Conservation (phyloP, 2,888 invertebrate species). For the Priocnemis perturbator region DNA sequence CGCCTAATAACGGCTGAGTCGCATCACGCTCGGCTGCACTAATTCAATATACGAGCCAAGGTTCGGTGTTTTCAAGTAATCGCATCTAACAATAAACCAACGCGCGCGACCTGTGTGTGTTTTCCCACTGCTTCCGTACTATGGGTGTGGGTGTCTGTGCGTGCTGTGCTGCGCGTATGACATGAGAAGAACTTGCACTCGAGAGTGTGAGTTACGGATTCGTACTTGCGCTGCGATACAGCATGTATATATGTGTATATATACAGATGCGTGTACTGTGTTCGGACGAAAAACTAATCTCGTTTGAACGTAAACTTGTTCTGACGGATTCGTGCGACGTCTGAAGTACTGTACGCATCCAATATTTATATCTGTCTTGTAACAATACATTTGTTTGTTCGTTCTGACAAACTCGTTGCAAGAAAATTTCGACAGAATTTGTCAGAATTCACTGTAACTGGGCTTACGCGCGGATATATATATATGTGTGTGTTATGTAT, state of each 20-base stretch:
- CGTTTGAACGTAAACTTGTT: too few relatives aligned
- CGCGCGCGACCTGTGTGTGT: too few relatives aligned
- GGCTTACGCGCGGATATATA: neutral
- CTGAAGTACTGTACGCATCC: too few relatives aligned
- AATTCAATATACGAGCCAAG: conserved; percentile 53
- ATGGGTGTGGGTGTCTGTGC: neutral
- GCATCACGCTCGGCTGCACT: conserved; percentile 30
- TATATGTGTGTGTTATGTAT: neutral
- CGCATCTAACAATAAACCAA: neutral
- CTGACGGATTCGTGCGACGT: too few relatives aligned
- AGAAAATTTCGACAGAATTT: too few relatives aligned
- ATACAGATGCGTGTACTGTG: conserved; percentile 4
- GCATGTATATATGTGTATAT: too few relatives aligned
- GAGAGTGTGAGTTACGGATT: neutral
- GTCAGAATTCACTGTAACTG: too few relatives aligned
- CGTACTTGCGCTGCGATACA: neutral
- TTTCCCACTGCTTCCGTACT: neutral
- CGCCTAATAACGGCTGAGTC: conserved; percentile 21
- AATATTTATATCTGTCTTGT: too few relatives aligned
- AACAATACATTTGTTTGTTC: too few relatives aligned
- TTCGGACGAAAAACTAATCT: too few relatives aligned
- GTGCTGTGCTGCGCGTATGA: neutral
- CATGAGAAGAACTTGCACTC: too few relatives aligned
- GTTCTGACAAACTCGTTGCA: too few relatives aligned
- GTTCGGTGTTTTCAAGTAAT: conserved; percentile 33